Evolutionary conservation across 2,113 vertebrate species (phyloP).

Genomic region (Rhizomys pruinosus): DNA sequence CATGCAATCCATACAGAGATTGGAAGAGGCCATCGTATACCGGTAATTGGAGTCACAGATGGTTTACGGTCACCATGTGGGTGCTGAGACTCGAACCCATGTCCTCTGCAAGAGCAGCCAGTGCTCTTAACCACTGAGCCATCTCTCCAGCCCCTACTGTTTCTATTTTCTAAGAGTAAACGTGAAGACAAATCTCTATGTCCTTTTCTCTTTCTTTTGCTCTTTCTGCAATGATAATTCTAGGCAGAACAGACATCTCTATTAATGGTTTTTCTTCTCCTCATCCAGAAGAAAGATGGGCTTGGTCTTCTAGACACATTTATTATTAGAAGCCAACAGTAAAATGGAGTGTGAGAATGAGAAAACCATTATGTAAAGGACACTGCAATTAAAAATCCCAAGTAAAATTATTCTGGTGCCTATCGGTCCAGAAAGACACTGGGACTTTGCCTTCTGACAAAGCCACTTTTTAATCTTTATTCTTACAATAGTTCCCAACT

Average conservation of each 20-base stretch:
- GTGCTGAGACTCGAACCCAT: no score
- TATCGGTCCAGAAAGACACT: constrained; percentile 2
- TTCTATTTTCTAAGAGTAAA: no score
- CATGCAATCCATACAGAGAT: no score
- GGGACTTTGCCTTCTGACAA: not conserved
- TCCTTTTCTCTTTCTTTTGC: not conserved
- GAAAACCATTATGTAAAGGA: constrained; percentile 15
- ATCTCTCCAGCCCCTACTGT: no score
- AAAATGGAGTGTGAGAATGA: not conserved
- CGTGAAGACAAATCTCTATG: constrained; percentile 2
- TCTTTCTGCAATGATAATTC: not conserved
- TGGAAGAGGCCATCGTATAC: no score
- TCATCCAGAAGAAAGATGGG: not conserved
- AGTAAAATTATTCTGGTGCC: constrained; percentile 1
- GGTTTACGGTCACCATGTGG: no score
- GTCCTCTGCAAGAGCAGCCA: no score
- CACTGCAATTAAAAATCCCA: not conserved
- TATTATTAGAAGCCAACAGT: constrained; percentile 36
- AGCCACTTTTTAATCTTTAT: not conserved
- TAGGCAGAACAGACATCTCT: not conserved
- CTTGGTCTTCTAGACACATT: not conserved
- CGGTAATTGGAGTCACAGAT: no score
- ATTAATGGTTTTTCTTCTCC: constrained; percentile 22
- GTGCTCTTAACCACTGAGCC: no score
- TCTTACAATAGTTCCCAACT: not conserved